These are phyloP conservation scores for Sminthurides aquaticus DNA, from an alignment of 2,888 invertebrate genomes.

Conservation along the genomic window DNA sequence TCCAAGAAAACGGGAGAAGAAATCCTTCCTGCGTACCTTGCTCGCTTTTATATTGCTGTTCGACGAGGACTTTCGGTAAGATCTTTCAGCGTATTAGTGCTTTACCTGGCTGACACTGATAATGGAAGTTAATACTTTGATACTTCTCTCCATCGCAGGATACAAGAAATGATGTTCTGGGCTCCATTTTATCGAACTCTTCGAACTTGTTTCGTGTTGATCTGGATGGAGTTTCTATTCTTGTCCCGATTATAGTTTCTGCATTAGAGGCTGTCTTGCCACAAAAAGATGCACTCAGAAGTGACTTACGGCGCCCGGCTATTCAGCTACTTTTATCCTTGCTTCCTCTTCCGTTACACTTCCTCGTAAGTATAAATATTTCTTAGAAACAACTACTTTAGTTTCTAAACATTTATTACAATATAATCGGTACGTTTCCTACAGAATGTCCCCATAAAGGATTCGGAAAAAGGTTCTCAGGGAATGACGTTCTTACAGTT, in stretches of 20 bases:
- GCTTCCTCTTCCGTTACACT: constrained; percentile 86
- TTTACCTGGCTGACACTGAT: no score
- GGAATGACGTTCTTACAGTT: constrained; percentile 59
- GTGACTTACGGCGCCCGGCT: constrained; percentile 79
- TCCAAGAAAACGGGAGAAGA: constrained; percentile 90
- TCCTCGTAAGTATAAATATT: constrained; percentile 53
- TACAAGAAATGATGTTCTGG: constrained; percentile 59
- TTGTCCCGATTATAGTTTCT: constrained; percentile 80
- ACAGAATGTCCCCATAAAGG: constrained; percentile 48
- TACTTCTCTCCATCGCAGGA: constrained; percentile 41
- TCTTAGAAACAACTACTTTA: neutral
- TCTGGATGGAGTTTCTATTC: constrained; percentile 81
- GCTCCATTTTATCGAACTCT: constrained; percentile 79
- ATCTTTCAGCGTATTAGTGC: no score
- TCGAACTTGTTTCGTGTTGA: constrained; percentile 82
- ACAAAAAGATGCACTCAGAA: constrained; percentile 71
- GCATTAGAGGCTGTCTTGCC: constrained; percentile 86
- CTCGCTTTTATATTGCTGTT: constrained; percentile 85
- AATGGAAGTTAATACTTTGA: no score
- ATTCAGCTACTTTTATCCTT: constrained; percentile 85
- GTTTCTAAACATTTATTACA: neutral
- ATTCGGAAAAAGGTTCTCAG: constrained; percentile 40
- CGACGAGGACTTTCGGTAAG: constrained; percentile 70
- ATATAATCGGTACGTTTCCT: constrained; percentile 1
- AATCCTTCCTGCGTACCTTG: constrained; percentile 82